These are phyloP conservation scores for Cataglyphis hispanica DNA, from an alignment of 1,140 invertebrate genomes.

Conservation along the genomic window DNA sequence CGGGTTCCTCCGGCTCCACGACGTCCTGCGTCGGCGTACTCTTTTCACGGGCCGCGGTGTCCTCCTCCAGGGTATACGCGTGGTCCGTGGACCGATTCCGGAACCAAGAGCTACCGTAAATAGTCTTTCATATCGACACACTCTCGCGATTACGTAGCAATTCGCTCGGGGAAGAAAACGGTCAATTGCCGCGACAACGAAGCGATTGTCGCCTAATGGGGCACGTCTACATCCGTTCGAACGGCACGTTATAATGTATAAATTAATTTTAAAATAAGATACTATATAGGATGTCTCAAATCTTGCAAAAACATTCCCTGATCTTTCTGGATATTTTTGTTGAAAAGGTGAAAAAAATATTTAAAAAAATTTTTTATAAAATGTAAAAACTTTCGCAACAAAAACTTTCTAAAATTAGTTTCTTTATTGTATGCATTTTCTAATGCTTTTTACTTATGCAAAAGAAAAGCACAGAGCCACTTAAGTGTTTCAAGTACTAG, in stretches of 20 bases:
- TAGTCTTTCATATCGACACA: slow-evolving; percentile 50
- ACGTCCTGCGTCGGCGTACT: slow-evolving; percentile 58
- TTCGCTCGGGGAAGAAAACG: slow-evolving; percentile 8
- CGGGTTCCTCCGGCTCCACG: slow-evolving; percentile 70
- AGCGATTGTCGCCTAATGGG: neutral
- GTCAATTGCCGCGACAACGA: neutral
- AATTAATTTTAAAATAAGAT: neutral
- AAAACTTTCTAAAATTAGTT: too few relatives aligned
- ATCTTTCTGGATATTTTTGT: too few relatives aligned
- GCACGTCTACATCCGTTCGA: neutral
- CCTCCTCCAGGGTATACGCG: slow-evolving; percentile 72
- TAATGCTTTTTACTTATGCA: too few relatives aligned
- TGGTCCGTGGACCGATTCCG: slow-evolving; percentile 57
- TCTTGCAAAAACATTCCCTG: too few relatives aligned
- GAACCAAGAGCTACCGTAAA: slow-evolving; percentile 63
- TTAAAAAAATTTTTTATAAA: too few relatives aligned
- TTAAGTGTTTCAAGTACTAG: too few relatives aligned
- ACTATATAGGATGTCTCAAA: too few relatives aligned
- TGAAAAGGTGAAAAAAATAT: too few relatives aligned
- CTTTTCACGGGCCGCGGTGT: slow-evolving; percentile 36
- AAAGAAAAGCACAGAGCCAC: too few relatives aligned
- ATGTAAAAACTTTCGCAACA: too few relatives aligned
- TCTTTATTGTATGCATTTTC: too few relatives aligned
- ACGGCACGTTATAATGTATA: neutral
- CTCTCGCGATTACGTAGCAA: neutral